Conservation (phyloP, 2,797 vertebrate species). For the Urosaurus nigricauda region DNA sequence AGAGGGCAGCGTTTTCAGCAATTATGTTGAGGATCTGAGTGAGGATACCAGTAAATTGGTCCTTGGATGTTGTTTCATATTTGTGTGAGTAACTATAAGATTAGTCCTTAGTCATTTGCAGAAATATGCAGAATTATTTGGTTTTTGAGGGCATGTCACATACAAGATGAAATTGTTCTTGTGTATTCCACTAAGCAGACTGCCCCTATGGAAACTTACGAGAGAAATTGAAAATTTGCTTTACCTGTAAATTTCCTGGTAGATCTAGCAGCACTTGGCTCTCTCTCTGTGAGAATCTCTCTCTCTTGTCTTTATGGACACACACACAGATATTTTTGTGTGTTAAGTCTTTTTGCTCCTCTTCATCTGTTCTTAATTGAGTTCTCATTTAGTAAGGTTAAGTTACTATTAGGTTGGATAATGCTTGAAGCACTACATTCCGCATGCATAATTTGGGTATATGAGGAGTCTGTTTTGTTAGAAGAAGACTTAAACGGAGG, state of each 20-base stretch:
- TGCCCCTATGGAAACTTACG: not conserved
- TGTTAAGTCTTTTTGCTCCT: too few species aligned
- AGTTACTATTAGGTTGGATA: not conserved
- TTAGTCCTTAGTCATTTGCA: too few species aligned
- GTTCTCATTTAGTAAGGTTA: not conserved
- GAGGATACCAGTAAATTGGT: not conserved
- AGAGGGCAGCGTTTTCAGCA: not conserved
- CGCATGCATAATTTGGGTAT: not conserved
- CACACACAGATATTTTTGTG: too few species aligned
- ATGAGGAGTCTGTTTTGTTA: not conserved
- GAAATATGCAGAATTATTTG: not conserved
- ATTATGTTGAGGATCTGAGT: not conserved
- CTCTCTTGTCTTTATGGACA: not conserved
- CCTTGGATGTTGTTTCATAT: not conserved
- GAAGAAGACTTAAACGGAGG: not conserved
- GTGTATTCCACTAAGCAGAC: not conserved
- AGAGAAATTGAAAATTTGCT: not conserved
- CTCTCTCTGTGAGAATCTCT: not conserved
- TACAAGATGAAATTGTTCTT: not conserved
- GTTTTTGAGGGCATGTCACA: not conserved
- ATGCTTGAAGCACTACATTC: not conserved
- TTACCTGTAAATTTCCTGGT: not conserved
- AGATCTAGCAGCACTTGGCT: not conserved
- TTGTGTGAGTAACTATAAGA: too few species aligned
- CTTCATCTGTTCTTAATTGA: not conserved